Evolutionary conservation across 2,888 invertebrate genomes (phyloP), one percentile per base, ranked within the genome.

Genomic region (Leucophenga maculata): DNA sequence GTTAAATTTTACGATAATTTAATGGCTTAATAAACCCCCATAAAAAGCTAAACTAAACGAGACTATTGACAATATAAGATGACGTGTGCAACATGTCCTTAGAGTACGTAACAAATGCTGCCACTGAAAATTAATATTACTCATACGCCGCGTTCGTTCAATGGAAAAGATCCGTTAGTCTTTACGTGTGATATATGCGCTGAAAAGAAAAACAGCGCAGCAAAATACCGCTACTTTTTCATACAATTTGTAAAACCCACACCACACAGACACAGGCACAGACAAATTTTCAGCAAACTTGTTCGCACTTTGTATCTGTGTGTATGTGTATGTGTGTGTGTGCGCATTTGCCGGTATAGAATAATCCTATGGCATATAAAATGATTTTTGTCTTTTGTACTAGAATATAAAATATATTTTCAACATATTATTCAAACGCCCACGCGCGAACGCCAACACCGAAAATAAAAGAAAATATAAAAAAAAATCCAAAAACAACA

Each of bases 391-490:
- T 31, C 32, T 59, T 59, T 50, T 59, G 32, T 59, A 59, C n/a
- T 26, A 59, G 31, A 39, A 8, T 11, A 39, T 39, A 11, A 39
- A 39, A 39, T 39, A 59, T 32, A 32, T 59, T 59, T 75, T 75
- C 72, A 76, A 72, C 78, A 73, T 74, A 75, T 78, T 75, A 74
- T 77, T 72, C 44, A 77, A 74, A 73, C 77, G 77, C 78, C 78
- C 73, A 79, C 78, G 73, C 74, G 71, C 67, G 11, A 60, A 64
- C 22, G 62, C 39, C 14, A 57, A 75, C 60, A 59, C 66, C 44
- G n/a, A 72, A 69, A 6, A 26, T 20, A 64, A 44, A 6, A 62
- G 67, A 46, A 55, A 65, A 39, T 62, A 75, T 57, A 62, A 67
- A 31, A 26, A 72, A 69, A 6, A 26, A 44, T 54, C 4, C 18